These are phyloP conservation scores for Gobiocypris rarus DNA, from an alignment of 2,113 vertebrate species.

Conservation along the genomic window DNA sequence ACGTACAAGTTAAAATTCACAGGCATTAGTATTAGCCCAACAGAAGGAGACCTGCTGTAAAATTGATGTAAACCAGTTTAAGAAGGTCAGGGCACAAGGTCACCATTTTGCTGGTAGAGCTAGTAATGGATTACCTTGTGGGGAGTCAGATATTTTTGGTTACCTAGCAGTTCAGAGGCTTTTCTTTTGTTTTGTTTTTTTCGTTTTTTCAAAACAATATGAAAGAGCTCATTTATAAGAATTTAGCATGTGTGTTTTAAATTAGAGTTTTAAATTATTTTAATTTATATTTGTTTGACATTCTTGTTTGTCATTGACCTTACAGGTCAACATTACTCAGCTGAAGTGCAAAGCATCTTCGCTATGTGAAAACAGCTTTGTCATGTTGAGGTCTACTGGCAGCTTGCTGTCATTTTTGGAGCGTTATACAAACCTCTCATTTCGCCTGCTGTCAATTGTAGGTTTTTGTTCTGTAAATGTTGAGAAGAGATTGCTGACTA, in stretches of 20 bases:
- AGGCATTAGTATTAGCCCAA: neutral
- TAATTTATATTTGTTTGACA: neutral
- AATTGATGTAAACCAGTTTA: neutral
- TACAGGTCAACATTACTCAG: neutral
- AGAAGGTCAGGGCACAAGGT: neutral
- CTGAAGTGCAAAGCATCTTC: neutral
- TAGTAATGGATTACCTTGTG: neutral
- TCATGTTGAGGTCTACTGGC: neutral
- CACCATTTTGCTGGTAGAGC: neutral
- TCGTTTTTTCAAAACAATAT: too few species aligned
- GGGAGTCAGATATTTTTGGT: neutral
- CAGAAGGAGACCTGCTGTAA: neutral
- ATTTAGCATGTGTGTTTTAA: too few species aligned
- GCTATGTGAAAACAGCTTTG: neutral
- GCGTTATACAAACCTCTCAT: slow-evolving; percentile 22
- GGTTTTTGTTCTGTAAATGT: slow-evolving; percentile 20
- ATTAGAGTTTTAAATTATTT: too few species aligned
- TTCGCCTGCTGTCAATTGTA: slow-evolving; percentile 19
- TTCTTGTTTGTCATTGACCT: neutral
- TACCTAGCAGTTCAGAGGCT: neutral
- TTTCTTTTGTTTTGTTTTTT: neutral
- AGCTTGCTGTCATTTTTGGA: neutral
- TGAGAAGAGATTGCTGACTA: neutral
- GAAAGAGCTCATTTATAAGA: too few species aligned
- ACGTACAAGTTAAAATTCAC: neutral